A percentile compares a stretch with the other conserved stretches of the same genome.
Evolutionary conservation across 2,113 vertebrate genomes (phyloP).

Genomic region (rat (Rattus norvegicus)): DNA sequence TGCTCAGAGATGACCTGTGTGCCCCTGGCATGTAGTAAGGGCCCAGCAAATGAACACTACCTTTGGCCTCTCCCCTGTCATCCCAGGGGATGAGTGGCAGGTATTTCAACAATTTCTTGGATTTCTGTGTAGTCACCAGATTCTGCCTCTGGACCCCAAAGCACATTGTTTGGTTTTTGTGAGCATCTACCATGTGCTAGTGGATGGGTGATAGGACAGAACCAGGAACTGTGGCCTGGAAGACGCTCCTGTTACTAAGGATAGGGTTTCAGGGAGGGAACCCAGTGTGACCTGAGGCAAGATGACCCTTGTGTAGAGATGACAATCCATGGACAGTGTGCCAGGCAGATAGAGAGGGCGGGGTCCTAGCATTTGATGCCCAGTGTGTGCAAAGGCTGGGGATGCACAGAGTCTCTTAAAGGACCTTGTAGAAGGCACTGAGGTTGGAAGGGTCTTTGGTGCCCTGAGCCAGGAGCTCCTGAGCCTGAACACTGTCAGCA

Average conservation of each 20-base stretch:
- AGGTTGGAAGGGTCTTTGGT: not conserved
- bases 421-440: not conserved
- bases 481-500: not conserved
- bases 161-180: not conserved
- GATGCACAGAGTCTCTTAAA: not conserved
- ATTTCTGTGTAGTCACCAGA: not conserved
- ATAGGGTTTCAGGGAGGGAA: not conserved
- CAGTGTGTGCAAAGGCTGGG: rapidly evolving
- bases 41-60: not conserved
- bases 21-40: not conserved
- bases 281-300: not conserved
- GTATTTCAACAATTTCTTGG: not conserved
- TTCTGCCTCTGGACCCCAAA: not conserved
- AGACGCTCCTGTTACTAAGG: no score
- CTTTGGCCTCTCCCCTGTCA: not conserved
- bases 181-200: not conserved
- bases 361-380: rapidly evolving
- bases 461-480: not conserved
- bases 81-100: no score
- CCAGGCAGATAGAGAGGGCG: not conserved
- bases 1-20: not conserved
- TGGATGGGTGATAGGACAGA: rapidly evolving
- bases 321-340: not conserved
- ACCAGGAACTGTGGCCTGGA: not conserved
- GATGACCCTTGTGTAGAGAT: not conserved